A percentile compares a stretch with the other conserved stretches of the same genome.
These are phyloP conservation scores for Lamellibrachia luymesi DNA, from an alignment of 1,140 invertebrate genomes.

Conservation along the genomic window DNA sequence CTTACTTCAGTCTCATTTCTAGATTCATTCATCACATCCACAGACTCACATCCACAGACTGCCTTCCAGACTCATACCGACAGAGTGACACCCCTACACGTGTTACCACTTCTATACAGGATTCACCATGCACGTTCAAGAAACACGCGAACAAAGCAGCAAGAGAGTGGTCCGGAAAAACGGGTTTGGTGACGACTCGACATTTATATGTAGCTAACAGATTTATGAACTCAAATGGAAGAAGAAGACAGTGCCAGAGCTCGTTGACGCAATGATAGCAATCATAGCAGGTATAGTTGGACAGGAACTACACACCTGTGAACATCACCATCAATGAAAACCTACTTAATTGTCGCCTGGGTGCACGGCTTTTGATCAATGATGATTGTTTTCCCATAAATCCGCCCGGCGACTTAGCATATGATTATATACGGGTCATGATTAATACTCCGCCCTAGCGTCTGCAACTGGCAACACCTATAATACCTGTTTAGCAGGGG, in stretches of 20 bases:
- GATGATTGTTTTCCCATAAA: not conserved
- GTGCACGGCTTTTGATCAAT: not conserved
- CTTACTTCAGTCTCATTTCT: not conserved
- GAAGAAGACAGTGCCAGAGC: not conserved
- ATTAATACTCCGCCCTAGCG: not conserved
- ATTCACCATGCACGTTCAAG: not conserved
- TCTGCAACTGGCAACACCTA: not conserved
- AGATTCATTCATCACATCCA: no score
- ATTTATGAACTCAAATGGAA: no score
- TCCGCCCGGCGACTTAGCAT: not conserved
- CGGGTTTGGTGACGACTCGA: not conserved
- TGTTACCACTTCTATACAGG: no score
- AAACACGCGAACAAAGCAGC: not conserved
- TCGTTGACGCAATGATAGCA: not conserved
- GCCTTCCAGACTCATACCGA: no score
- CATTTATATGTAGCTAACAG: no score
- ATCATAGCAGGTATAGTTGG: not conserved
- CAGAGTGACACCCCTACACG: no score
- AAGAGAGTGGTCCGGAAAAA: not conserved
- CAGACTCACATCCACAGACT: no score
- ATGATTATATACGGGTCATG: not conserved
- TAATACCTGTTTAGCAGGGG: not conserved
- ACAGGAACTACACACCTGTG: not conserved
- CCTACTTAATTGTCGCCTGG: not conserved
- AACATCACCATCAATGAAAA: not conserved